Conservation (phyloP, 2,113 vertebrate species). For the Vimba vimba region DNA sequence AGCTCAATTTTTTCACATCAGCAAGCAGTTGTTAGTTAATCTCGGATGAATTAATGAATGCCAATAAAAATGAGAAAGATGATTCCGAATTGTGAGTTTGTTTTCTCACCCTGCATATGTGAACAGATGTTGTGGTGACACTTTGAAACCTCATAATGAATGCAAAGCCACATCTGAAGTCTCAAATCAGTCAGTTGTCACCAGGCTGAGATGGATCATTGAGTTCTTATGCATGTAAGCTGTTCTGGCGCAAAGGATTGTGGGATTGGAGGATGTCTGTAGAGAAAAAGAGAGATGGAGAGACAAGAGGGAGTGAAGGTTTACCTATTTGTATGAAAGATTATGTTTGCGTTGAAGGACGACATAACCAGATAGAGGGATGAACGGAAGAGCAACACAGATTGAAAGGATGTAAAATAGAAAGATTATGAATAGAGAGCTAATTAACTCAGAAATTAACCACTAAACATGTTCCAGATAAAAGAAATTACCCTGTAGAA, state of each 20-base stretch:
- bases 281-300: slow-evolving; percentile 6
- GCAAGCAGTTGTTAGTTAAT: not conserved
- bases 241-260: not conserved
- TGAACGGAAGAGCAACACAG: not conserved
- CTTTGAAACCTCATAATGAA: not conserved
- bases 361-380: slow-evolving; percentile 2
- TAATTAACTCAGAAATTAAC: not conserved
- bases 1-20: not conserved
- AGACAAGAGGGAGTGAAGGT: not conserved
- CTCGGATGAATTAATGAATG: not conserved
- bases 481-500: too few species aligned
- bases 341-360: not conserved
- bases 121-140: slow-evolving; percentile 10
- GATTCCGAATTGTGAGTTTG: not conserved
- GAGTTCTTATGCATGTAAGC: slow-evolving; percentile 15
- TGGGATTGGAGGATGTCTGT: not conserved
- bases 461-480: not conserved
- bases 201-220: slow-evolving; percentile 9
- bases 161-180: not conserved
- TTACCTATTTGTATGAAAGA: not conserved
- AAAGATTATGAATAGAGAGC: not conserved
- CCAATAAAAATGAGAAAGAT: not conserved
- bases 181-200: not conserved
- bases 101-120: not conserved
- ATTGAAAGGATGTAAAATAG: not conserved